Base-by-base conservation (phyloP, 2,113 vertebrate genomes). In the Tricholaema leucomelas region DNA sequence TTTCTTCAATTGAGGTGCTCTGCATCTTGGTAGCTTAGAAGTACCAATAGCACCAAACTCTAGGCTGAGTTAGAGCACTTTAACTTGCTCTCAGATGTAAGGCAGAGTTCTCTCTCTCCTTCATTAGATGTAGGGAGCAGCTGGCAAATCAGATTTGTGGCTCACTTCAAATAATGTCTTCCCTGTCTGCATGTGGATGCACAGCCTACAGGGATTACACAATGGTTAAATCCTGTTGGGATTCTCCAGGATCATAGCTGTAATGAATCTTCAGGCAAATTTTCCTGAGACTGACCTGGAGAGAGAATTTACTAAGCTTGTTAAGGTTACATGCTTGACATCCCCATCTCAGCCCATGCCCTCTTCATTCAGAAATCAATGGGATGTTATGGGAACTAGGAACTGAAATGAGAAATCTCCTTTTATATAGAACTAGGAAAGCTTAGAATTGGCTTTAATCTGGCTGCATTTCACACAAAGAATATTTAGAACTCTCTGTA, bases 121-220 rank as follows among this genome's bases (percentile, higher is more conserved):
- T 78, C n/a, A 20, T 67, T 38, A 82, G 15, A 20, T 50, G 8
- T 44, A n/a, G 40, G 60, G 13, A 84, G 11, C 58, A 59, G 58
- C 16, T 48, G 40, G 18, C 28, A 59, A 27, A 15, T 59, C 25
- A 71, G 12, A 24, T 46, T 81, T 5, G 1, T 2, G 5, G 31
- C 48, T 36, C 14, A 7, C 31, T 27, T 66, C n/a, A 33, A 54
- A 10, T 5, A 48, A 3, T 15, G 56, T 48, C 70, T 55, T 31
- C 23, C 6, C 36, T 0, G 0, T 17, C 5, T 8, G 28, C 0
- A 3, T 60, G 36, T 40, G 31, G 58, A 75, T 9, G 9, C 5
- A 2, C 36, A 75, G 42, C 30, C 33, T 33, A 35, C 30, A 60
- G 54, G 54, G 58, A 20, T 52, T 36, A 6, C 4, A 9, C 0